These are phyloP conservation scores for Lampris incognitus DNA, from an alignment of 2,113 vertebrate genomes.

Conservation along the genomic window DNA sequence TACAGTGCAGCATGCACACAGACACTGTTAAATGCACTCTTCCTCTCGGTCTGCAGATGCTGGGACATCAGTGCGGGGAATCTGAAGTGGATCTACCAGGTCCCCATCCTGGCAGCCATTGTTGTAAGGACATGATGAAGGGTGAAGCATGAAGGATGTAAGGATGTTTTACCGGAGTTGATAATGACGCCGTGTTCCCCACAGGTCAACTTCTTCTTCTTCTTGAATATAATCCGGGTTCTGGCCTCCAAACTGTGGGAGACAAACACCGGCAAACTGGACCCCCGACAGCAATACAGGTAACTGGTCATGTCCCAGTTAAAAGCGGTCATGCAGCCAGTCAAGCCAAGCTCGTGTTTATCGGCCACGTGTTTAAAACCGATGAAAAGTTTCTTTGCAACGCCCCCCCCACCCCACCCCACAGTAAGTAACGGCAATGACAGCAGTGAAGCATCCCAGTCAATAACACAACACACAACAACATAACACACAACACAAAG, in stretches of 20 bases:
- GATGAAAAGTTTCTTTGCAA: no score
- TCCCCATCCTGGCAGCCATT: constrained; percentile 86
- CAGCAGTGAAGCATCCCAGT: no score
- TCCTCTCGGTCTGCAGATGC: constrained; percentile 71
- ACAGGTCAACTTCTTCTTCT: constrained; percentile 88
- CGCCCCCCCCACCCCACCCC: no score
- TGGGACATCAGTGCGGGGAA: constrained; percentile 88
- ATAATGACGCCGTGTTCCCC: neutral
- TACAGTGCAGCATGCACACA: neutral
- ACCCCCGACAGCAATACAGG: constrained; percentile 87
- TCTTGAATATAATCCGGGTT: constrained; percentile 86
- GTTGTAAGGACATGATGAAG: constrained; percentile 72
- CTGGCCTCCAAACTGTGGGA: constrained; percentile 88
- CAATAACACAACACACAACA: no score
- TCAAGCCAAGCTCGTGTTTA: no score
- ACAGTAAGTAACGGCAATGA: no score
- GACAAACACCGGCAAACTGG: constrained; percentile 85
- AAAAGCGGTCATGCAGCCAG: no score
- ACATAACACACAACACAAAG: no score
- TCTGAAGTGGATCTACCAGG: constrained; percentile 89
- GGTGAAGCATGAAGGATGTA: no score
- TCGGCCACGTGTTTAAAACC: no score
- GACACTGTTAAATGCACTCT: neutral
- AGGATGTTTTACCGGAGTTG: no score
- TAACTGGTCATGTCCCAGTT: constrained; percentile 35